These are phyloP conservation scores for Phenganax marumi DNA, from an alignment of 92 coral and sea anemone species.

Conservation along the genomic window DNA sequence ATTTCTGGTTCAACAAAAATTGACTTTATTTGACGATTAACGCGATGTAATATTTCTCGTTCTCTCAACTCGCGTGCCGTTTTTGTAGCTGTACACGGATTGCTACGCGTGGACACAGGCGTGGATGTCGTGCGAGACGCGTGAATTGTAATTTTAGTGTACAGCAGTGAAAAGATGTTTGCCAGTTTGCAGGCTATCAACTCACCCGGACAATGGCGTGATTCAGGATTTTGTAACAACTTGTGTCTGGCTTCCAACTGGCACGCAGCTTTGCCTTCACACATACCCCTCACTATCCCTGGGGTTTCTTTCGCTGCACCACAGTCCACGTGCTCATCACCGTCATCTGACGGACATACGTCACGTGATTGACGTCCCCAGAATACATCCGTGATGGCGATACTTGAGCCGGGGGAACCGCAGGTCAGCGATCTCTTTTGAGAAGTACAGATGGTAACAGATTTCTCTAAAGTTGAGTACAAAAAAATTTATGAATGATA, in stretches of 20 bases:
- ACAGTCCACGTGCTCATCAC: slow-evolving; percentile 80
- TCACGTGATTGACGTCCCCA: slow-evolving; percentile 88
- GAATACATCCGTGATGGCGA: slow-evolving; percentile 91
- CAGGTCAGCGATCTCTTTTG: slow-evolving; percentile 83
- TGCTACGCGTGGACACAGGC: too few relatives aligned
- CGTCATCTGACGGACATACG: slow-evolving; percentile 95
- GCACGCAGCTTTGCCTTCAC: slow-evolving; percentile 94
- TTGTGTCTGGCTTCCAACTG: slow-evolving; percentile 83
- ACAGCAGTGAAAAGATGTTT: too few relatives aligned
- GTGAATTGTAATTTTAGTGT: too few relatives aligned
- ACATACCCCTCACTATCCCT: slow-evolving; percentile 81
- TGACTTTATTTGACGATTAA: too few relatives aligned
- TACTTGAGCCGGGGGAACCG: slow-evolving; percentile 84
- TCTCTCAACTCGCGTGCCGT: too few relatives aligned
- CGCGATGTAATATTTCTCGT: too few relatives aligned
- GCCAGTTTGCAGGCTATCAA: slow-evolving; percentile 48
- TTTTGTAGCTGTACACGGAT: too few relatives aligned
- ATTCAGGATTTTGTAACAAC: slow-evolving; percentile 61
- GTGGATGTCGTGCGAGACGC: too few relatives aligned
- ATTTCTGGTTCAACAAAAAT: too few relatives aligned
- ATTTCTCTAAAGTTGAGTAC: slow-evolving; percentile 58
- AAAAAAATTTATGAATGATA: background rate
- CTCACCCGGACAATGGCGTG: slow-evolving; percentile 53
- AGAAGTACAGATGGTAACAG: slow-evolving; percentile 72
- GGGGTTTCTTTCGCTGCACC: slow-evolving; percentile 72